Conservation (phyloP, 2,113 vertebrate genomes). For the Caranx melampygus region DNA sequence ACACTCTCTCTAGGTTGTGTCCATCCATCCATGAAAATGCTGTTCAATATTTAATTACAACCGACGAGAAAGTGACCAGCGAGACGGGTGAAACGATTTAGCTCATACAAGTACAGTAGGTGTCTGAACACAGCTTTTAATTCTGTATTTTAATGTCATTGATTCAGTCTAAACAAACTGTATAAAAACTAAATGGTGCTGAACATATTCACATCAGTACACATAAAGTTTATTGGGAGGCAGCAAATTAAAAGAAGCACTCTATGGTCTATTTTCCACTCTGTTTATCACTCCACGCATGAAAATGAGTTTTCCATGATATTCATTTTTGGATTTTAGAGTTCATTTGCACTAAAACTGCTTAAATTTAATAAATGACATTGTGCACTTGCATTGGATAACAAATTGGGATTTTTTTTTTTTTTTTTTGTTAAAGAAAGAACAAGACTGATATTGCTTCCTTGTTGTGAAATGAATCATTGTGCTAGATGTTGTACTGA, state of each 20-base stretch:
- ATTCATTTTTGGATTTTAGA: not conserved
- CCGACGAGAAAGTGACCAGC: conserved; percentile 49
- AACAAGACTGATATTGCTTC: not conserved
- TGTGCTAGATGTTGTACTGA: too few species aligned
- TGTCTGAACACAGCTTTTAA: conserved; percentile 18
- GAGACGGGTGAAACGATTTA: conserved; percentile 43
- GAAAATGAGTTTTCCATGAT: not conserved
- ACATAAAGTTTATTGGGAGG: not conserved
- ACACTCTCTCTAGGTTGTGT: conserved; percentile 23
- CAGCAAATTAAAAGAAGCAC: conserved; percentile 13
- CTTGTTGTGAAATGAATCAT: too few species aligned
- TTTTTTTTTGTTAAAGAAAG: too few species aligned
- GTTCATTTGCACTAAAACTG: not conserved
- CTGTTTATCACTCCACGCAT: not conserved
- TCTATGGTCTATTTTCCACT: not conserved
- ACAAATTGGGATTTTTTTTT: too few species aligned
- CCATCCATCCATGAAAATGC: conserved; percentile 56
- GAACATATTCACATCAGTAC: not conserved
- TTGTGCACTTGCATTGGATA: not conserved
- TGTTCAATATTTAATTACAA: conserved; percentile 72
- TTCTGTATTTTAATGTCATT: conserved; percentile 32
- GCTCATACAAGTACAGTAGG: conserved; percentile 24
- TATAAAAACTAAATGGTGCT: not conserved
- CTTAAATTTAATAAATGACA: not conserved
- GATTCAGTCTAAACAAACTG: conserved; percentile 38